A percentile compares a stretch with the other conserved stretches of the same genome.
Evolutionary conservation across 2,888 invertebrate species (phyloP).

Genomic region (Smittia aterrima): DNA sequence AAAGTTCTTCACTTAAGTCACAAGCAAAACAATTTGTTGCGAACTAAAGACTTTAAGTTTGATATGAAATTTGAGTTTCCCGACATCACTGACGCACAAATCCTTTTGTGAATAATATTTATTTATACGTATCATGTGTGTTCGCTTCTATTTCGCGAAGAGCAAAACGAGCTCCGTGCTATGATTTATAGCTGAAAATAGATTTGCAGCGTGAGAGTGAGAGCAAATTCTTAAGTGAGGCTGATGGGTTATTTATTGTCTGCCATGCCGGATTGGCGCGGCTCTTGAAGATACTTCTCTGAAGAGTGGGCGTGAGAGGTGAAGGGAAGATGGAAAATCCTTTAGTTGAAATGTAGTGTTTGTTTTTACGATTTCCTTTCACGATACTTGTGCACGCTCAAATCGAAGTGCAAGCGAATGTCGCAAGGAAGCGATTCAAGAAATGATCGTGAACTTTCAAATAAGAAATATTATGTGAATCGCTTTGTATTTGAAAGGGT

Average conservation of each 20-base stretch:
- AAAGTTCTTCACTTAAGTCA: not conserved
- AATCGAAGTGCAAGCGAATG: not conserved
- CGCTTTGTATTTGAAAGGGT: conserved; percentile 1
- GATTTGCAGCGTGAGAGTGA: conserved; percentile 27
- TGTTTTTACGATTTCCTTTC: not conserved
- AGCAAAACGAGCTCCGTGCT: not conserved
- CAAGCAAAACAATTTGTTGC: too few species aligned
- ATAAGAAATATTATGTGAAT: not conserved
- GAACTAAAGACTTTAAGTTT: too few species aligned
- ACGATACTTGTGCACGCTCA: not conserved
- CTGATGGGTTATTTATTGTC: conserved; percentile 32
- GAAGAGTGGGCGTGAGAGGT: not conserved
- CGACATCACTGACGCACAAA: too few species aligned
- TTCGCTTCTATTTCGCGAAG: not conserved
- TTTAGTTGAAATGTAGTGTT: too few species aligned
- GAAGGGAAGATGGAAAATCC: too few species aligned
- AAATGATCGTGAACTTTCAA: not conserved
- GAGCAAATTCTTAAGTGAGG: conserved; percentile 9
- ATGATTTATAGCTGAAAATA: conserved; percentile 25
- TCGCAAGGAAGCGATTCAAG: not conserved
- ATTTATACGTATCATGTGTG: conserved; percentile 2
- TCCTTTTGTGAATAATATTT: conserved; percentile 13
- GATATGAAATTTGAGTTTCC: too few species aligned
- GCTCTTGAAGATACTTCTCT: not conserved
- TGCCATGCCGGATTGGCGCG: not conserved